Base-by-base conservation (phyloP, 2,113 vertebrate species). In the Zapornia atra region DNA sequence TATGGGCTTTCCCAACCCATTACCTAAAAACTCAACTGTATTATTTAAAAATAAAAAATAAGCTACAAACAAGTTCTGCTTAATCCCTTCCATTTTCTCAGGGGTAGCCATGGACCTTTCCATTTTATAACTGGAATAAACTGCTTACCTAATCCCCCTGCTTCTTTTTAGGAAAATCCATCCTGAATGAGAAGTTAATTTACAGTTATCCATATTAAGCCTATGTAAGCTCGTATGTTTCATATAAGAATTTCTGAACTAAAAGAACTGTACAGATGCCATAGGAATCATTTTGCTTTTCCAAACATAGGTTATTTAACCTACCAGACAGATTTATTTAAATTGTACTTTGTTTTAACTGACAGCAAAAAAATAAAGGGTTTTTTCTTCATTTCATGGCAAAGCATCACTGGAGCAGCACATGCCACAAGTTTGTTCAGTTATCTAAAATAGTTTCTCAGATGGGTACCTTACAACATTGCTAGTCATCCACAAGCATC, bases 361-460 rank as follows among this genome's bases (percentile, higher is more conserved):
- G 44, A 69, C 50, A 79, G 21, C 9, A 16, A 54, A 33, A 56
- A 66, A 40, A 65, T 48, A 34, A 29, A 12, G 26, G 10, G 25
- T 14, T 26, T 20, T 64, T 63, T 33, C 75, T 89, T 51, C 89
- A 40, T 66, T 77, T 63, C 44, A 70, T 10, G 63, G 71, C 66
- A 86, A 90, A 88, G 71, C 34, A 54, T 29, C 92, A 54, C 42
- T 94, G 56, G 64, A 82, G 92, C 51, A 83, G 33, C 34, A 90
- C 9, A 82, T 15, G 15, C 68, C 4, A 11, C 57, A 91, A 24
- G 36, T 93, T 92, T 92, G 40, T 63, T 94, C 42, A 90, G 68
- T 90, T 95, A 96, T 92, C 87, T 88, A 44, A 96, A 95, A n/a
- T 94, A 97, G 73, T 92, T 96, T 61, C 72, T 88, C 63, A 95